A percentile compares a stretch with the other conserved stretches of the same genome.
phyloP scores from a whole-genome alignment of 2,113 vertebrate genomes.

The Odocoileus virginianus region DNA sequence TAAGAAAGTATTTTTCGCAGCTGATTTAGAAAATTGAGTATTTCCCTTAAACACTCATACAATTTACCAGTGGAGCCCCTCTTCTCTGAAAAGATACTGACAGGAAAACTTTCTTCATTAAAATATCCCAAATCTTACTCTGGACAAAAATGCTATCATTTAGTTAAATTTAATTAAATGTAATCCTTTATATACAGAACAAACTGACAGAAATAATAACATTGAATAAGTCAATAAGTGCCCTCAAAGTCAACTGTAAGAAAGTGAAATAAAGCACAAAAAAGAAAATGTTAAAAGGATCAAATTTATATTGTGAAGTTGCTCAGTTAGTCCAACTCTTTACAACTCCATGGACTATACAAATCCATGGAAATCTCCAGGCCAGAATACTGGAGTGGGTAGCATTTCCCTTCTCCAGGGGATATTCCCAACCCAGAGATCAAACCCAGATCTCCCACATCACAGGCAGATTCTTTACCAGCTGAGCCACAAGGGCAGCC shows the following conservation, averaged over 20 bases:
- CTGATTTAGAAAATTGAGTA: neutral
- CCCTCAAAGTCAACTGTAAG: neutral
- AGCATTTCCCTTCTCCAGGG: neutral
- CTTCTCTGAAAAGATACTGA: neutral
- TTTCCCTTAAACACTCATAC: neutral
- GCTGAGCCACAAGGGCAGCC: neutral
- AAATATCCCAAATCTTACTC: neutral
- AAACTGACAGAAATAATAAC: neutral
- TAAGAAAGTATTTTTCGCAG: neutral
- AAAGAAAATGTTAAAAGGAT: neutral
- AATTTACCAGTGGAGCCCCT: neutral
- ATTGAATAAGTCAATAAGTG: neutral
- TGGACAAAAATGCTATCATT: neutral
- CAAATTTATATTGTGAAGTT: neutral
- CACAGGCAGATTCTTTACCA: neutral
- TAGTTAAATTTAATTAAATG: neutral
- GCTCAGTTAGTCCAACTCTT: neutral
- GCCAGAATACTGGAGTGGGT: neutral
- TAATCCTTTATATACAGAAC: neutral
- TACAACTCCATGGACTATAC: neutral
- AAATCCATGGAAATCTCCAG: neutral
- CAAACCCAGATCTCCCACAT: rapidly evolving
- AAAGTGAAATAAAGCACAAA: neutral
- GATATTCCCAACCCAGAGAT: neutral
- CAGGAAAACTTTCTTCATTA: neutral